Evolutionary conservation across 2,888 invertebrate species (phyloP).

Genomic region (Thymelicus lineola): DNA sequence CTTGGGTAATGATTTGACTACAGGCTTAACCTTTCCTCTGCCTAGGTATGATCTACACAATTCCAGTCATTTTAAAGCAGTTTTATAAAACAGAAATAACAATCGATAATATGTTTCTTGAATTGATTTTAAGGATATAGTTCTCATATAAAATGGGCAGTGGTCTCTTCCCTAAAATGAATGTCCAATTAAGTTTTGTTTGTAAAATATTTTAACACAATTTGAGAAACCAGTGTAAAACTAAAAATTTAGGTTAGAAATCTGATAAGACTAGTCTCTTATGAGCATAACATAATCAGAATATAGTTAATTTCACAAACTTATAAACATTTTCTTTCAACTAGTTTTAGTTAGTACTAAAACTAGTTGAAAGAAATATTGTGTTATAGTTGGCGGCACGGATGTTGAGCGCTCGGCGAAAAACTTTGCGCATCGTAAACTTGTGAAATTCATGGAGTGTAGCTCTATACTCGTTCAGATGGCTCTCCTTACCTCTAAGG

Average conservation of each 20-base stretch:
- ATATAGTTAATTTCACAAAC: not conserved
- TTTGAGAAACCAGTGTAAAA: too few relatives aligned
- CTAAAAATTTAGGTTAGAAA: too few relatives aligned
- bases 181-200: not conserved
- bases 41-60: not conserved
- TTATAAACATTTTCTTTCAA: not conserved
- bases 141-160: not conserved
- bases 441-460: too few relatives aligned
- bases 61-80: conserved; percentile 2
- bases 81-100: not conserved
- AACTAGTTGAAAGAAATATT: not conserved
- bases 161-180: not conserved
- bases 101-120: not conserved
- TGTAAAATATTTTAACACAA: too few relatives aligned
- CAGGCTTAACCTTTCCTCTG: not conserved
- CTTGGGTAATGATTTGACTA: not conserved
- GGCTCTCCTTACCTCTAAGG: too few relatives aligned
- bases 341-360: not conserved
- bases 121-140: not conserved
- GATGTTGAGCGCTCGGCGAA: too few relatives aligned
- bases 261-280: not conserved
- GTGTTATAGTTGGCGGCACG: too few relatives aligned
- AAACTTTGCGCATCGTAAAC: too few relatives aligned
- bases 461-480: too few relatives aligned
- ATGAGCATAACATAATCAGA: not conserved